A percentile compares a stretch with the other conserved stretches of the same genome.
Evolutionary conservation across 2,888 invertebrate genomes (phyloP).

Genomic region (Andricus curvator): DNA sequence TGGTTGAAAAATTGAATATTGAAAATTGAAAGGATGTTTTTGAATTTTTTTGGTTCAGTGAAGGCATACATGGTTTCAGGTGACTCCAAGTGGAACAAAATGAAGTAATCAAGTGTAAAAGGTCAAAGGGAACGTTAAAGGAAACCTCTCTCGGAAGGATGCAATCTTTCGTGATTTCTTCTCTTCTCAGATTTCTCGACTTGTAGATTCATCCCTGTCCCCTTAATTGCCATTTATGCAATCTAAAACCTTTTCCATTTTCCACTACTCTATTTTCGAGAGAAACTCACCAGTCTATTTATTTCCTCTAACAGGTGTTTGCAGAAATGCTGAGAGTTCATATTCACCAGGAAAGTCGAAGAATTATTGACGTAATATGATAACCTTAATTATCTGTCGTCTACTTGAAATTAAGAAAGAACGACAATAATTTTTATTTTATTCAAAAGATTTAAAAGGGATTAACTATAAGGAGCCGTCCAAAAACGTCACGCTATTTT

Average conservation of each 20-base stretch:
- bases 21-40: too few relatives aligned
- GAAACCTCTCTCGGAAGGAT: neutral
- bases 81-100: neutral
- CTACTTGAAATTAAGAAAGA: too few relatives aligned
- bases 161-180: neutral
- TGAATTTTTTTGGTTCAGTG: too few relatives aligned
- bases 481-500: too few relatives aligned
- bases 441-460: too few relatives aligned
- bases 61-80: neutral
- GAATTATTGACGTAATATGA: neutral
- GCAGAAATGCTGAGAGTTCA: neutral
- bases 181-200: neutral
- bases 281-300: neutral
- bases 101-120: neutral
- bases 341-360: neutral
- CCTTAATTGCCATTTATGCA: neutral
- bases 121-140: neutral
- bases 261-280: constrained; percentile 17
- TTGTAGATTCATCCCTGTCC: neutral
- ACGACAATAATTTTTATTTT: too few relatives aligned
- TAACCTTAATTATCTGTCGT: neutral
- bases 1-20: too few relatives aligned
- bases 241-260: neutral
- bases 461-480: too few relatives aligned
- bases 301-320: constrained; percentile 10